Conservation (phyloP, 2,113 vertebrate genomes). For the Psilopsiagon aurifrons region DNA sequence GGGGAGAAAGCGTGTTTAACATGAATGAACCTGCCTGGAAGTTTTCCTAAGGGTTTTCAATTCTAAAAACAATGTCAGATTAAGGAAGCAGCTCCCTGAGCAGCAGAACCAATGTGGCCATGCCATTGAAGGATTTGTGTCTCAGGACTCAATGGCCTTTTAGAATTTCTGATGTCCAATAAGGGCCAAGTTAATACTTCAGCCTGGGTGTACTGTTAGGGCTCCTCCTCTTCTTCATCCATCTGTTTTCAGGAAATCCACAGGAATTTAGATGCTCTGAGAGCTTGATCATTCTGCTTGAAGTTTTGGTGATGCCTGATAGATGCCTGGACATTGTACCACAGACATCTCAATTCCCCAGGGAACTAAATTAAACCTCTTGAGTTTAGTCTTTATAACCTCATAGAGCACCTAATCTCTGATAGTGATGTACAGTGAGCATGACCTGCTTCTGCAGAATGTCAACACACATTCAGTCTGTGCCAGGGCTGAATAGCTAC, state of each 20-base stretch:
- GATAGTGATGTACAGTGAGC: fast-evolving
- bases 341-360: background rate
- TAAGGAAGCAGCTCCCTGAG: constrained; percentile 1
- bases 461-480: fast-evolving
- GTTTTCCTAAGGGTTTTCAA: constrained; percentile 10
- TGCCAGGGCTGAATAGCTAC: background rate
- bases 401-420: background rate
- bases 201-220: background rate
- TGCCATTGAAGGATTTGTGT: background rate
- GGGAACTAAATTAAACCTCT: background rate
- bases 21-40: constrained; percentile 33
- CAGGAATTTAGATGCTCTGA: background rate
- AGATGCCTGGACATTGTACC: background rate
- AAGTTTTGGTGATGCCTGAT: background rate
- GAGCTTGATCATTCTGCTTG: background rate
- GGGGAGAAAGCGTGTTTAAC: background rate
- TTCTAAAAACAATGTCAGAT: constrained; percentile 34
- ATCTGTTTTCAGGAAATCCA: background rate
- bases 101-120: background rate
- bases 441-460: background rate
- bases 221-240: background rate
- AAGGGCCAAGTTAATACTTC: background rate
- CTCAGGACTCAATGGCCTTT: background rate
- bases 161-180: background rate
- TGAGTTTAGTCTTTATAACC: background rate